Evolutionary conservation across 1,140 invertebrate species (phyloP), one percentile per base, ranked within the genome.

Genomic region (Bombus consobrinus): DNA sequence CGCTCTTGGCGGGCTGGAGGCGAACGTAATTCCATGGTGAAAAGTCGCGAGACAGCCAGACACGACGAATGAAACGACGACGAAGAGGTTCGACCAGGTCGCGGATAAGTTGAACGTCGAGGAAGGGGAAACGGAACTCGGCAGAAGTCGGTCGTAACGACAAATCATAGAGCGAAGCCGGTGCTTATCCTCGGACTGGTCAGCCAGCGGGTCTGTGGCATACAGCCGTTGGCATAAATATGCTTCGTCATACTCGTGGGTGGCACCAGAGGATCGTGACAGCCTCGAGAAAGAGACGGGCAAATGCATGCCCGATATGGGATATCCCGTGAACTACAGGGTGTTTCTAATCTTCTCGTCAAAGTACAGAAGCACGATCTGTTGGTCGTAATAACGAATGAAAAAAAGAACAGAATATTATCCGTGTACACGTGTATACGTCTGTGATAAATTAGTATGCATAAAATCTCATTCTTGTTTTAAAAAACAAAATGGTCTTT

Each of bases 71-170:
- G 47, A 72, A 62, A 32, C 41, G n/a, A 41, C 28, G 22, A 28
- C 39, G 83, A 71, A 15, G 68, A 81, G 79, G 64, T 81, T n/a
- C 68, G 79, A 81, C 43, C 68, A 25, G 47, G 68, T 72, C 43
- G 47, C 37, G 39, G 43, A 84, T 47, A 83, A 28, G 53, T 41
- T 53, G 57, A 47, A 62, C 73, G 66, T 9, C 25, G 34, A 28
- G 39, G 72, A 47, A 64, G 82, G 68, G 64, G 74, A 84, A 79
- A 79, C 74, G 75, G 81, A 87, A 84, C 73, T 68, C 3, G 64
- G 69, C 34, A 81, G 41, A 74, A 87, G 81, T 85, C 74, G 82
- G 81, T 84, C 78, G 81, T 81, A 87, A 77, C 86, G 79, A 82
- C 86, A 75, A 79, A 85, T 83, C 85, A 62, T 88, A 83, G 77